Evolutionary conservation across 2,888 invertebrate genomes (phyloP), one percentile per base, ranked within the genome.

Genomic region (Hyles lineata): DNA sequence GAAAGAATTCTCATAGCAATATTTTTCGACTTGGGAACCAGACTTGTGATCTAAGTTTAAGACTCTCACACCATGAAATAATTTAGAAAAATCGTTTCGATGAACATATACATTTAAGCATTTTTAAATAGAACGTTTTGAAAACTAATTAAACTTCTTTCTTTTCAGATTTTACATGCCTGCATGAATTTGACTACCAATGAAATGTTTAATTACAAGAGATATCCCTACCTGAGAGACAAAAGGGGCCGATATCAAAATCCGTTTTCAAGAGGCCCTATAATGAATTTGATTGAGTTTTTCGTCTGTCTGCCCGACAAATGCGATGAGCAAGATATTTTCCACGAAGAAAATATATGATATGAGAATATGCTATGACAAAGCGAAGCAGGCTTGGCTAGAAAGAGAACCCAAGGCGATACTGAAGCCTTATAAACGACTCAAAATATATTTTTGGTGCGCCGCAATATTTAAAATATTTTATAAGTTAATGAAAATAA

Each of bases 171-270:
- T 71, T 94, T 98, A 29, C 98, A 98, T 88, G 98, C 98, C 17
- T 97, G 98, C 86, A 97, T 98, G 97, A 99, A 99, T 93, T 92
- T 98, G 75, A 98, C 99, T 9, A 98, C 98, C 67, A 99, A 98
- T 89, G 98, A 99, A 92, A 98, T 98, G 97, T 98, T 98, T 88
- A 98, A 98, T 92, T 98, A 98, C 89, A 98, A 98, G 87, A 95
- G 98, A 71, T 98, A 98, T 89, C 97, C 98, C 0, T 98, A 99
- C 88, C 90, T 99, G 76, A 95, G 98, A 72, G 98, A 98, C 88
- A 98, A 97, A 85, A 96, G 97, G 74, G 98, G 98, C 2, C 96
- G 97, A 76, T 98, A 98, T 88, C 96, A 97, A 86, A 99, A 98
- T 92, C 98, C 98, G 0, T 99, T 98, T 87, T 98, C 98, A n/a